Conservation (phyloP, 2,888 invertebrate genomes). For the Apotomis betuletana region DNA sequence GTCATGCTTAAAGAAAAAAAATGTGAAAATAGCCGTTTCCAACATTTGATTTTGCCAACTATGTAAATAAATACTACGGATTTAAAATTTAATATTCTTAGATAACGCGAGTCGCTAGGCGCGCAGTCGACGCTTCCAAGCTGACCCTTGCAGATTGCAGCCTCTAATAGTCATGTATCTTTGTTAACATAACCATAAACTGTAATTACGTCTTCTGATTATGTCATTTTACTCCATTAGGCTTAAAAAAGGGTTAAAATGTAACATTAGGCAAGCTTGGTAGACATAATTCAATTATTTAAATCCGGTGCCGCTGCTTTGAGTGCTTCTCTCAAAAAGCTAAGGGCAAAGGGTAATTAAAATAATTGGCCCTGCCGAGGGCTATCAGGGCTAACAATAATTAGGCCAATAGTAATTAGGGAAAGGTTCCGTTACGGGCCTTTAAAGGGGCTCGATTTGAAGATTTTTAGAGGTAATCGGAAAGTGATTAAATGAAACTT, state of each 20-base stretch:
- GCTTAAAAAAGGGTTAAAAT: conserved; percentile 20
- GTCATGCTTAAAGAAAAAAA: too few relatives aligned
- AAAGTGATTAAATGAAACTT: conserved; percentile 28
- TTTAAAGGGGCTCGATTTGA: conserved; percentile 15
- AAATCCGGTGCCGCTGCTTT: conserved; percentile 16
- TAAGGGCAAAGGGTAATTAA: conserved; percentile 26
- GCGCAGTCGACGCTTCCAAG: neutral
- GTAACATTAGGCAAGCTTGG: neutral
- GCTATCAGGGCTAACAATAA: conserved; percentile 25
- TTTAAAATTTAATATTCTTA: too few relatives aligned
- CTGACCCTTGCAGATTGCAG: neutral
- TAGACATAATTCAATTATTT: conserved; percentile 15
- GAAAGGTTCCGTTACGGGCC: conserved; percentile 10
- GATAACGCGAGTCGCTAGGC: neutral
- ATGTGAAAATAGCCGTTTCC: too few relatives aligned
- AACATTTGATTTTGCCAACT: too few relatives aligned
- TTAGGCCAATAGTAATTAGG: conserved; percentile 30
- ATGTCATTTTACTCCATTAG: conserved; percentile 20
- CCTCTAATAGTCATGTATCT: conserved; percentile 4
- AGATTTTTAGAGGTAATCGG: conserved; percentile 34
- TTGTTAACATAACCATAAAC: conserved; percentile 9
- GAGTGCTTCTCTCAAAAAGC: conserved; percentile 1
- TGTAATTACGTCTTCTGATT: neutral
- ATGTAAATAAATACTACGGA: too few relatives aligned
- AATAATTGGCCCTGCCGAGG: conserved; percentile 33